Evolutionary conservation across 2,888 invertebrate species (phyloP).

Genomic region (Isotomurus palustris): DNA sequence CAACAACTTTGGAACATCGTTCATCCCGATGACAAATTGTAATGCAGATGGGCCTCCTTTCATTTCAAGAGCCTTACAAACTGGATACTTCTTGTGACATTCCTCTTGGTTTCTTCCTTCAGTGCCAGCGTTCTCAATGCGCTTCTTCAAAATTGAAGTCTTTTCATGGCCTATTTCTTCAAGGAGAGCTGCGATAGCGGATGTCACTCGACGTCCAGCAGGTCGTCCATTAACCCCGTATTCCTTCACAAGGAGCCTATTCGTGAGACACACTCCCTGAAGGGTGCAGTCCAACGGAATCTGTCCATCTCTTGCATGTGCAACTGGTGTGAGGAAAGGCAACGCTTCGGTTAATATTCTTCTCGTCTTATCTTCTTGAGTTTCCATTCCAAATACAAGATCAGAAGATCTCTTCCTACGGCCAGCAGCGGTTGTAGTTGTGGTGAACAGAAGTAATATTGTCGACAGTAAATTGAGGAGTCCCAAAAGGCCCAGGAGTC

Average conservation of each 20-base stretch:
- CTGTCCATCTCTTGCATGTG: slow-evolving; percentile 28
- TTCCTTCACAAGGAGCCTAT: slow-evolving; percentile 28
- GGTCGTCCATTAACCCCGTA: slow-evolving; percentile 23
- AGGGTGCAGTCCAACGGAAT: slow-evolving; percentile 32
- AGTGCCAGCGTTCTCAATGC: slow-evolving; percentile 23
- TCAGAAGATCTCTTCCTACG: slow-evolving; percentile 6
- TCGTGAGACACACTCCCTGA: slow-evolving; percentile 30
- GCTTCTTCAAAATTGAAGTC: slow-evolving; percentile 7
- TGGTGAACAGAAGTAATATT: slow-evolving; percentile 23
- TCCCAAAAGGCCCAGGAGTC: slow-evolving; percentile 33
- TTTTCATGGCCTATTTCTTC: slow-evolving; percentile 12
- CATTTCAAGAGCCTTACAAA: slow-evolving; percentile 19
- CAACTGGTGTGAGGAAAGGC: slow-evolving; percentile 30
- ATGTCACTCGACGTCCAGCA: slow-evolving; percentile 22
- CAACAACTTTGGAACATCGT: slow-evolving; percentile 25
- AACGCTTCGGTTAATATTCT: slow-evolving; percentile 23
- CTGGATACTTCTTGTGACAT: slow-evolving; percentile 31
- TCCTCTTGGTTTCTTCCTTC: slow-evolving; percentile 26
- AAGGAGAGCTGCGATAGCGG: slow-evolving; percentile 30
- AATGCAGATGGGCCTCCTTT: slow-evolving; percentile 1
- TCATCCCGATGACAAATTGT: slow-evolving; percentile 20
- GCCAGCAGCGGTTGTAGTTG: slow-evolving; percentile 27
- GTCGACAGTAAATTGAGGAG: slow-evolving; percentile 29
- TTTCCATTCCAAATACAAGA: background rate
- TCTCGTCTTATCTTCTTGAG: slow-evolving; percentile 11